Base-by-base conservation (phyloP, 2,113 vertebrate genomes). In the Trematomus loennbergii region DNA sequence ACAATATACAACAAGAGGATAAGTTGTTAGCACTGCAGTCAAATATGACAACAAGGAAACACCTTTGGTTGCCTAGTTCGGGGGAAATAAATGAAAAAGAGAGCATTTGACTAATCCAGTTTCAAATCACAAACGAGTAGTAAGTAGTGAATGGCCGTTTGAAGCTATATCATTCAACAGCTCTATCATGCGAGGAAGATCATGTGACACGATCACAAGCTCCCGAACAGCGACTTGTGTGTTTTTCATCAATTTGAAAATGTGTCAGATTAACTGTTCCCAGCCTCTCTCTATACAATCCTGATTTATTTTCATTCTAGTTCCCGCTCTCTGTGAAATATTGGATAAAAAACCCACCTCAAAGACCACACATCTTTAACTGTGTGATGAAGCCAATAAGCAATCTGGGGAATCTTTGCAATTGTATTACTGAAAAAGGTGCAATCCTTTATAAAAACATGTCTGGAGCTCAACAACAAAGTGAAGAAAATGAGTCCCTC, bases 361-460 rank as follows among this genome's bases (percentile, higher is more conserved):
- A 40, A 8, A 40, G 0, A 68, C 52, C 36, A n/a, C 16, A 66
- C 54, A 73, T 57, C 33, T 78, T 58, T 29, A 22, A 29, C 25
- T 48, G 53, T 59, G 53, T 89, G 85, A 89, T 15, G 25, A 9
- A 20, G 50, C 58, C 18, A 29, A 12, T 75, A 20, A 84, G 64
- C 72, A 59, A 69, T 75, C 59, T 52, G 40, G 20, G 54, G 49
- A 53, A 12, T 78, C 40, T 63, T 76, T 54, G 52, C 55, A 48
- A 49, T 52, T 22, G 18, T 64, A 18, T 88, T 87, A 73, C 80
- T 88, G 40, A 65, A 59, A 72, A 45, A 58, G 62, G 65, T 77
- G 82, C 65, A 84, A 83, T 84, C 69, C 45, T 65, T 2, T 52
- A 1, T 29, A 43, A 12, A 77, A 68, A 18, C 1, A 4, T 33